Evolutionary conservation across 2,797 vertebrate species (phyloP).

Genomic region (Setipinna tenuifilis): DNA sequence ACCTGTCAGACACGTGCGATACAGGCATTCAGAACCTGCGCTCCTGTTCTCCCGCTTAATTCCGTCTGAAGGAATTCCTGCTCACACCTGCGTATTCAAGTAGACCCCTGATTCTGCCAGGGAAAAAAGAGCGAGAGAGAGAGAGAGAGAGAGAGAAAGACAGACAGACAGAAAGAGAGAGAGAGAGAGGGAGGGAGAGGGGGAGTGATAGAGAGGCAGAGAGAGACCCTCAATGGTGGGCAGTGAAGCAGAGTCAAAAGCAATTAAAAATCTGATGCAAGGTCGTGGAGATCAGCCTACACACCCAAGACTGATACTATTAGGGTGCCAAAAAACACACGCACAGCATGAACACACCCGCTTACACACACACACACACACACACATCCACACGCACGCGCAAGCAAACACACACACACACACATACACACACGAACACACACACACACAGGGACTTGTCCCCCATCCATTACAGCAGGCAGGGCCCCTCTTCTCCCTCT

Average conservation of each 20-base stretch:
- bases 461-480: constrained; percentile 83
- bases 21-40: constrained; percentile 71
- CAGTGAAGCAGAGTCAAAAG: constrained; percentile 73
- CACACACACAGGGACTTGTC: constrained; percentile 26
- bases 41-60: constrained; percentile 72
- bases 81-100: constrained; percentile 63
- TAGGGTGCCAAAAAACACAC: constrained; percentile 66
- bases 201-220: not conserved
- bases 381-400: not conserved
- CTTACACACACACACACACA: not conserved
- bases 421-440: not conserved
- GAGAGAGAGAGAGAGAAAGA: not conserved
- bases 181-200: constrained; percentile 21
- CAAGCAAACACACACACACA: not conserved
- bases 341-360: constrained; percentile 6
- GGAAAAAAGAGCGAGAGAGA: constrained; percentile 19
- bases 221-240: constrained; percentile 27
- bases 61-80: constrained; percentile 65
- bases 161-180: not conserved
- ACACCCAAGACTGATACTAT: constrained; percentile 81
- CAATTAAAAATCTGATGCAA: constrained; percentile 85
- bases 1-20: constrained; percentile 81
- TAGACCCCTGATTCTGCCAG: constrained; percentile 31
- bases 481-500: constrained; percentile 72
- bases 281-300: constrained; percentile 79